These are phyloP conservation scores for Colaptes auratus DNA, from an alignment of 2,113 vertebrate genomes.

Conservation along the genomic window DNA sequence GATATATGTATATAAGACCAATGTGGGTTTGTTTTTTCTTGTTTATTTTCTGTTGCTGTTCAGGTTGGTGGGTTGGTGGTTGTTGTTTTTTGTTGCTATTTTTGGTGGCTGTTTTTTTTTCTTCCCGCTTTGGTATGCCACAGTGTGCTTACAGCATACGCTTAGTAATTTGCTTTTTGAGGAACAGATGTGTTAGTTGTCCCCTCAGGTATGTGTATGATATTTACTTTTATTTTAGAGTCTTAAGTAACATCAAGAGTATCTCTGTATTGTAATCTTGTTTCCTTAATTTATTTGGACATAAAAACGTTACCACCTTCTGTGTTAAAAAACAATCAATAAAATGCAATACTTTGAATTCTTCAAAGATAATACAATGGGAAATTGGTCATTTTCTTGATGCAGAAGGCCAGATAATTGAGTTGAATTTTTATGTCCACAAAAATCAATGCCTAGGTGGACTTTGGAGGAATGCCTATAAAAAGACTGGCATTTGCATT, in stretches of 20 bases:
- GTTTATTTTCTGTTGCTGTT: too few relatives aligned
- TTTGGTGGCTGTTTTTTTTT: not conserved
- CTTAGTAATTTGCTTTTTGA: not conserved
- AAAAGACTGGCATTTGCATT: conserved; percentile 20
- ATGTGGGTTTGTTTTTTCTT: not conserved
- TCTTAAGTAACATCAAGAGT: not conserved
- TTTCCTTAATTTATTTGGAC: not conserved
- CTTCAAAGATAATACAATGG: not conserved
- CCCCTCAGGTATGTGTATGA: not conserved
- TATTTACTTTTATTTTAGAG: not conserved
- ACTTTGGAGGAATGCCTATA: conserved; percentile 27
- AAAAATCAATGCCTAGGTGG: conserved; percentile 26
- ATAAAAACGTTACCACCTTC: not conserved
- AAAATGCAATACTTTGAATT: not conserved
- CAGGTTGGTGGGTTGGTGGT: too few relatives aligned
- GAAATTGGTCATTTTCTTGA: not conserved
- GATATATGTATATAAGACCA: not conserved
- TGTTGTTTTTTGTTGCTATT: not conserved
- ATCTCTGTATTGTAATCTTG: not conserved
- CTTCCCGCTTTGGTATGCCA: not conserved
- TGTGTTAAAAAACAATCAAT: not conserved
- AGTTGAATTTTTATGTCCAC: conserved; percentile 15
- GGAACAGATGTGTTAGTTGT: not conserved
- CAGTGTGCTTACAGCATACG: not conserved
- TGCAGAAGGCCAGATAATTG: conserved; percentile 6